These are phyloP conservation scores for Drosophila santomea DNA, from an alignment of 1,140 invertebrate genomes.

Conservation along the genomic window DNA sequence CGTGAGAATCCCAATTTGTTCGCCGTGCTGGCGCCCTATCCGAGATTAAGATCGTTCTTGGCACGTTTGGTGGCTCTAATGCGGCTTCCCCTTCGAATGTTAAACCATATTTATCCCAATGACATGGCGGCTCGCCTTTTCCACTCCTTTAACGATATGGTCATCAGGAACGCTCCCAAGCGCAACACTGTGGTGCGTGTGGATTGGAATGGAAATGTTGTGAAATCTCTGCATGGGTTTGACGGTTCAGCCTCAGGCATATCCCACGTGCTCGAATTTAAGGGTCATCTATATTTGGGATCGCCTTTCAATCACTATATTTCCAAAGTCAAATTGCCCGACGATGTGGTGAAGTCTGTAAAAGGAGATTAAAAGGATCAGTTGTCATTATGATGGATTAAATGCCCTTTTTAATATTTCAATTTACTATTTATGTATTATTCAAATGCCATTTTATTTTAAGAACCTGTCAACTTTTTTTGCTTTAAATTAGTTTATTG, in stretches of 20 bases:
- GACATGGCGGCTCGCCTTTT: constrained; percentile 58
- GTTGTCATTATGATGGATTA: no score
- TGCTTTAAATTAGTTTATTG: neutral
- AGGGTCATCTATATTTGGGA: constrained; percentile 86
- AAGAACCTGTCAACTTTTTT: no score
- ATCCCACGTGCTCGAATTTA: constrained; percentile 87
- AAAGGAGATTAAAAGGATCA: neutral
- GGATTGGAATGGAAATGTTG: constrained; percentile 88
- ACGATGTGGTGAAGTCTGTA: neutral
- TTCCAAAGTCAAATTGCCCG: constrained; percentile 10
- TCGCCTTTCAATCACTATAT: constrained; percentile 84
- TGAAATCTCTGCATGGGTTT: constrained; percentile 86
- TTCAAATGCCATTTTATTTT: no score
- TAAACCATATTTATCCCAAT: constrained; percentile 86
- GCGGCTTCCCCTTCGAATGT: constrained; percentile 86
- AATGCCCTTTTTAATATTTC: no score
- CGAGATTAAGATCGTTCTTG: constrained; percentile 87
- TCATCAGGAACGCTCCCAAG: constrained; percentile 62
- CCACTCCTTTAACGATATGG: constrained; percentile 85
- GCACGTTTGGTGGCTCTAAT: constrained; percentile 85
- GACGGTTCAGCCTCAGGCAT: constrained; percentile 85
- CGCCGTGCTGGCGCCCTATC: constrained; percentile 86
- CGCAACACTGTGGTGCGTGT: constrained; percentile 86
- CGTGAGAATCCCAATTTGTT: constrained; percentile 85
- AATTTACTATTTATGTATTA: no score